phyloP scores from a whole-genome alignment of 2,797 vertebrate species.

The Acanthopagrus latus region DNA sequence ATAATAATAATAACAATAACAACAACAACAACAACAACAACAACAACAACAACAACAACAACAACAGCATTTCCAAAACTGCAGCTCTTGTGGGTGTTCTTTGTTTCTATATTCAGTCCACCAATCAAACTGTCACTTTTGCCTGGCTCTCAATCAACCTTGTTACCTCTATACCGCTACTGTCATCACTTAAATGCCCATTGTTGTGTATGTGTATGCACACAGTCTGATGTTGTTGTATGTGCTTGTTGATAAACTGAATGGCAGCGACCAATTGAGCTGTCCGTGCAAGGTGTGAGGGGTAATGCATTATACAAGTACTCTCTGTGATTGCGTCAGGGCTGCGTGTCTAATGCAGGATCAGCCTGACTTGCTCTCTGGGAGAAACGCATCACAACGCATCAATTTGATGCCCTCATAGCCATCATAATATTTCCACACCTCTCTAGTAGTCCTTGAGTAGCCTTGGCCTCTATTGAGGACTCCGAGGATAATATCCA shows the following conservation, averaged over 20 bases:
- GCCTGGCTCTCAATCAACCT: constrained; percentile 54
- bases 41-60: too few species aligned
- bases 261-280: constrained; percentile 50
- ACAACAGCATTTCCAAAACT: too few species aligned
- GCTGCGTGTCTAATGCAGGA: constrained; percentile 71
- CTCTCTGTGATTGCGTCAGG: constrained; percentile 72
- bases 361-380: constrained; percentile 47
- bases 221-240: constrained; percentile 30
- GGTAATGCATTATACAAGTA: constrained; percentile 72
- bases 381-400: constrained; percentile 52
- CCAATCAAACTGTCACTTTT: background rate
- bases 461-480: constrained; percentile 45
- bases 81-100: too few species aligned
- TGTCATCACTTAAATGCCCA: constrained; percentile 63
- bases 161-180: constrained; percentile 32
- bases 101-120: background rate
- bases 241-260: constrained; percentile 64
- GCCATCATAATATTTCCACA: constrained; percentile 65
- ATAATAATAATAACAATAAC: too few species aligned
- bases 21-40: too few species aligned
- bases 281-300: constrained; percentile 65
- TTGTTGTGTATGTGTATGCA: constrained; percentile 19
- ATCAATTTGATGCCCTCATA: constrained; percentile 54
- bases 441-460: constrained; percentile 70
- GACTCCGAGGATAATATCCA: constrained; percentile 48